Evolutionary conservation across 1,140 invertebrate genomes (phyloP).

Genomic region (Drosophila willistoni): DNA sequence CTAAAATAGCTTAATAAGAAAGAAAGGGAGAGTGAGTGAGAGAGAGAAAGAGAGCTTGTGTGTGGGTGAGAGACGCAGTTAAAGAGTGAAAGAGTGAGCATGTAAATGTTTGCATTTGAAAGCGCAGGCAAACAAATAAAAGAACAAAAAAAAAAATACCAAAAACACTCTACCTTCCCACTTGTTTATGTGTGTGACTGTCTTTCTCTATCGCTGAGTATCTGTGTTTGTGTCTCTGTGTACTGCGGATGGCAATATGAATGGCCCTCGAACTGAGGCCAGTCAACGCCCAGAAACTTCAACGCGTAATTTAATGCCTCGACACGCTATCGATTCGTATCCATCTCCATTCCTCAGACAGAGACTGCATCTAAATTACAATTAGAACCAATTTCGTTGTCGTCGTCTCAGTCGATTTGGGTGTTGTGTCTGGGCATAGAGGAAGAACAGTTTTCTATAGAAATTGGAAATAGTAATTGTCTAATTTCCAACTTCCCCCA

Average conservation of each 20-base stretch:
- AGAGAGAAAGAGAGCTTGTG: background rate
- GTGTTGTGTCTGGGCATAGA: conserved; percentile 20
- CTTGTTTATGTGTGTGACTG: background rate
- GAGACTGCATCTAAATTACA: conserved; percentile 70
- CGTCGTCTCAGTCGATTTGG: background rate
- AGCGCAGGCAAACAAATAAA: conserved; percentile 51
- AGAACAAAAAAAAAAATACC: conserved; percentile 41
- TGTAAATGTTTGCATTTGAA: conserved; percentile 64
- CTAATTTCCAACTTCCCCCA: conserved; percentile 5
- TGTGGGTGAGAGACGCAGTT: background rate
- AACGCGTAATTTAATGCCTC: conserved; percentile 56
- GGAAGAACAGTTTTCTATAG: conserved; percentile 17
- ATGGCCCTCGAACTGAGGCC: conserved; percentile 58
- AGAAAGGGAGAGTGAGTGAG: conserved; percentile 13
- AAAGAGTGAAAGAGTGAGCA: conserved; percentile 2
- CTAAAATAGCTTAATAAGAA: conserved; percentile 72
- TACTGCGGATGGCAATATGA: conserved; percentile 59
- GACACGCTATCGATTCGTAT: conserved; percentile 49
- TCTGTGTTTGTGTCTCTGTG: background rate
- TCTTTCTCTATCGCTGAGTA: background rate
- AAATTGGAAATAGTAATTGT: conserved; percentile 67
- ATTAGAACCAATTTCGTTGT: conserved; percentile 57
- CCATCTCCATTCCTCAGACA: conserved; percentile 23
- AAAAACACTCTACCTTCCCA: conserved; percentile 17
- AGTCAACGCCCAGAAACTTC: conserved; percentile 32